Conservation (phyloP, 2,888 invertebrate species). For the Machimus atricapillus region DNA sequence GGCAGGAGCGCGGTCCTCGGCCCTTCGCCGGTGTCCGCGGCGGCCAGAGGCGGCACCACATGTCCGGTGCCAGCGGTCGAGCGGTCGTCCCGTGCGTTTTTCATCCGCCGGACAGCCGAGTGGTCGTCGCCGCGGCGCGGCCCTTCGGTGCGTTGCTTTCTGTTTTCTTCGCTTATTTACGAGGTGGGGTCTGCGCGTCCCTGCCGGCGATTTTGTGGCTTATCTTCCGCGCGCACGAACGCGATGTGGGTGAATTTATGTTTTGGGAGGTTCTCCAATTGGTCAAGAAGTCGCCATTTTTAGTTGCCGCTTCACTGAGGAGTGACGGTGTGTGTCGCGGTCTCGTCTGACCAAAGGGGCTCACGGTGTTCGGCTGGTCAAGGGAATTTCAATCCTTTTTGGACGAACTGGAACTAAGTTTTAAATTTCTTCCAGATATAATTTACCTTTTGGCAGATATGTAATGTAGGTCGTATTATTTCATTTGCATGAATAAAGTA, state of each 20-base stretch:
- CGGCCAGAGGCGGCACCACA: neutral
- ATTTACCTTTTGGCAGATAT: too few species aligned
- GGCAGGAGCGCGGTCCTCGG: neutral
- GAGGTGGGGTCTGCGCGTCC: constrained; percentile 1
- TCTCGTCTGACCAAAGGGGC: neutral
- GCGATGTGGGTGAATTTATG: constrained; percentile 32
- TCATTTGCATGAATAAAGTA: too few species aligned
- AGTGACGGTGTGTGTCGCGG: neutral
- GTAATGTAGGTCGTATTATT: too few species aligned
- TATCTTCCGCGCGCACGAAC: neutral
- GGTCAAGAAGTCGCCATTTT: constrained; percentile 24
- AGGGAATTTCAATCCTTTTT: neutral
- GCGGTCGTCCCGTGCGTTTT: constrained; percentile 1
- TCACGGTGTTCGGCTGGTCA: too few species aligned
- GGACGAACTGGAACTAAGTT: too few species aligned
- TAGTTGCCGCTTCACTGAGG: neutral
- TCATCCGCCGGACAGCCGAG: neutral
- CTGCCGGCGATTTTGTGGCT: constrained; percentile 28
- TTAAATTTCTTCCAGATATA: too few species aligned
- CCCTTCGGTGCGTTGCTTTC: neutral
- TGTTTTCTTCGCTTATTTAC: constrained; percentile 21
- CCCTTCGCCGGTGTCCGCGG: neutral
- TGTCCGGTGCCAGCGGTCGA: neutral
- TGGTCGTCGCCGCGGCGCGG: constrained; percentile 3
- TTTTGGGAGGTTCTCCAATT: constrained; percentile 17